phyloP scores from a whole-genome alignment of 2,113 vertebrate genomes.

The Chauna torquata region DNA sequence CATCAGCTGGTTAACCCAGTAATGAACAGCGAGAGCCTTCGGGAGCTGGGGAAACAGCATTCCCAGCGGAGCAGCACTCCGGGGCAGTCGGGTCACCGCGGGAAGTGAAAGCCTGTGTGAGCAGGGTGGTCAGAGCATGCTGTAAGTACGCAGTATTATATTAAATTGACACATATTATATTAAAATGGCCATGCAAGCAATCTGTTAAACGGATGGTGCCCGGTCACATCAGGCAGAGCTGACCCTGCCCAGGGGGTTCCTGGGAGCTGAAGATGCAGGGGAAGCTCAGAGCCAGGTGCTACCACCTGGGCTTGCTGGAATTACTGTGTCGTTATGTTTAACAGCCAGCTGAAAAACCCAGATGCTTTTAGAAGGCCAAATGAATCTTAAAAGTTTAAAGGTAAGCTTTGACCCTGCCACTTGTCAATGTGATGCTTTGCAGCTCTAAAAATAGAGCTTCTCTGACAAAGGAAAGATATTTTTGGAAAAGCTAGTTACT shows the following conservation, averaged over 20 bases:
- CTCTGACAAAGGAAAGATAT: background rate
- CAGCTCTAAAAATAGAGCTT: background rate
- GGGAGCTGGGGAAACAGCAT: too few species aligned
- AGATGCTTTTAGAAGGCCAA: background rate
- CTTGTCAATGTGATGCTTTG: background rate
- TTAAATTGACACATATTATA: too few species aligned
- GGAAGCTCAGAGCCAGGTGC: background rate
- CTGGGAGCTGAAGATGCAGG: rapidly evolving
- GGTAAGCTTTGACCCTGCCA: background rate
- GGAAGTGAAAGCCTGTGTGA: too few species aligned
- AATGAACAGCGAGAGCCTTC: too few species aligned
- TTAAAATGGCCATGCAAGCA: too few species aligned
- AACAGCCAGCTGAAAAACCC: background rate
- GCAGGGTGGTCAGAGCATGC: too few species aligned
- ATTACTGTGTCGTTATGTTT: rapidly evolving
- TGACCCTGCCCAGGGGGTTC: rapidly evolving
- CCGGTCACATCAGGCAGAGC: rapidly evolving
- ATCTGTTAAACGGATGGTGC: rapidly evolving
- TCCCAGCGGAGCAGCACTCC: too few species aligned
- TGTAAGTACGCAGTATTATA: too few species aligned
- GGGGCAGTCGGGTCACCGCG: too few species aligned
- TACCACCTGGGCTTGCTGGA: rapidly evolving
- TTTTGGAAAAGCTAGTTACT: constrained; percentile 19
- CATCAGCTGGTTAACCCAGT: too few species aligned
- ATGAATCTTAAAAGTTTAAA: background rate